phyloP scores from a whole-genome alignment of 2,797 vertebrate species.

The Buceros bicornis region DNA sequence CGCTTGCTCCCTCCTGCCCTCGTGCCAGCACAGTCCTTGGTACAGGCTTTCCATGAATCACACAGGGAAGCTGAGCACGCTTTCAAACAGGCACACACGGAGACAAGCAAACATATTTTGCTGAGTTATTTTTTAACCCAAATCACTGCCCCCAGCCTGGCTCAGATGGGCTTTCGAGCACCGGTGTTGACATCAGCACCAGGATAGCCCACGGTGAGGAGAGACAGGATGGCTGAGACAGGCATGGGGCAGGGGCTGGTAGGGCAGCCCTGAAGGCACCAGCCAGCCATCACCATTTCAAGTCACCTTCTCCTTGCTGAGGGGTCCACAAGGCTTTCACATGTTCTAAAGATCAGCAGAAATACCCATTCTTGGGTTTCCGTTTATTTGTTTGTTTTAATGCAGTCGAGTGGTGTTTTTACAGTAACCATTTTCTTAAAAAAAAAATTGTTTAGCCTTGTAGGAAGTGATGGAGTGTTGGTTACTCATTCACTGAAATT shows the following conservation, averaged over 20 bases:
- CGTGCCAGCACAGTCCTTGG: background rate
- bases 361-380: background rate
- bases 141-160: background rate
- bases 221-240: background rate
- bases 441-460: background rate
- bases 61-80: background rate
- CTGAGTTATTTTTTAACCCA: slow-evolving; percentile 46
- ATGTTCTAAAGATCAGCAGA: background rate
- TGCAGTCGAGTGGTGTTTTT: background rate
- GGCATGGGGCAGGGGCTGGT: background rate
- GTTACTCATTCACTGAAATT: slow-evolving; percentile 52
- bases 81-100: background rate
- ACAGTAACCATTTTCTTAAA: background rate
- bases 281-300: background rate
- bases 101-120: background rate
- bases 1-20: background rate
- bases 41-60: background rate
- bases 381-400: background rate
- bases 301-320: background rate
- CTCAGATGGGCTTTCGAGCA: accelerated
- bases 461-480: slow-evolving; percentile 8
- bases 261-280: background rate
- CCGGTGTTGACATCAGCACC: background rate
- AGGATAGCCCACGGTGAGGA: background rate
- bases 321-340: background rate